phyloP scores from a whole-genome alignment of 2,797 vertebrate species.

The Leptoclinus maculatus region DNA sequence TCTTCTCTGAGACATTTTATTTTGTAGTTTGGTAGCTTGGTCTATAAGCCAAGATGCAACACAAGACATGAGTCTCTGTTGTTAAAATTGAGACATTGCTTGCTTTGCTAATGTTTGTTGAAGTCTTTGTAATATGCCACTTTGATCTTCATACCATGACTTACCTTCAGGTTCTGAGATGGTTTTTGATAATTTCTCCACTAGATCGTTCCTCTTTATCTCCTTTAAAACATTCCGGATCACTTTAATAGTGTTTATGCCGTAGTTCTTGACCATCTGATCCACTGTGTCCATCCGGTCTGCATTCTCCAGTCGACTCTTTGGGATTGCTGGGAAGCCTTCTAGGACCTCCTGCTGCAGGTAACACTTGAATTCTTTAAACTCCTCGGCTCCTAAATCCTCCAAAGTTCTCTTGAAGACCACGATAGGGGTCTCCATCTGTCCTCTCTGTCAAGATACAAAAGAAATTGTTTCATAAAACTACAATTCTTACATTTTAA shows the following conservation, averaged over 20 bases:
- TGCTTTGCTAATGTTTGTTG: too few species aligned
- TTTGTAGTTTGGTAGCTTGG: neutral
- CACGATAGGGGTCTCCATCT: neutral
- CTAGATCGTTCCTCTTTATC: neutral
- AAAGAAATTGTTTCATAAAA: too few species aligned
- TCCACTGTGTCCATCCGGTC: neutral
- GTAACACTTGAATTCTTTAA: neutral
- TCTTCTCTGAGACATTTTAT: too few species aligned
- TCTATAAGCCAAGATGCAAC: neutral
- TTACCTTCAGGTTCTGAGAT: neutral
- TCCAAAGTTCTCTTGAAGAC: rapidly evolving
- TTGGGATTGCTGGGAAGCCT: rapidly evolving
- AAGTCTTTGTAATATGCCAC: neutral
- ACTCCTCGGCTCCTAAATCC: rapidly evolving
- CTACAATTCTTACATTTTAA: neutral
- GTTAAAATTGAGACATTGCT: neutral
- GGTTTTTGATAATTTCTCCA: rapidly evolving
- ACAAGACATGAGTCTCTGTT: neutral
- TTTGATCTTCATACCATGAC: too few species aligned
- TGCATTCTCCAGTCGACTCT: neutral
- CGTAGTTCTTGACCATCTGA: neutral
- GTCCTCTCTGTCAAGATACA: neutral
- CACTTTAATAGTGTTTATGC: neutral
- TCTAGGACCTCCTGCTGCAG: neutral
- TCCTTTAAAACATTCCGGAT: rapidly evolving